phyloP scores from a whole-genome alignment of 1,140 invertebrate genomes.

The Drosophila bocki region DNA sequence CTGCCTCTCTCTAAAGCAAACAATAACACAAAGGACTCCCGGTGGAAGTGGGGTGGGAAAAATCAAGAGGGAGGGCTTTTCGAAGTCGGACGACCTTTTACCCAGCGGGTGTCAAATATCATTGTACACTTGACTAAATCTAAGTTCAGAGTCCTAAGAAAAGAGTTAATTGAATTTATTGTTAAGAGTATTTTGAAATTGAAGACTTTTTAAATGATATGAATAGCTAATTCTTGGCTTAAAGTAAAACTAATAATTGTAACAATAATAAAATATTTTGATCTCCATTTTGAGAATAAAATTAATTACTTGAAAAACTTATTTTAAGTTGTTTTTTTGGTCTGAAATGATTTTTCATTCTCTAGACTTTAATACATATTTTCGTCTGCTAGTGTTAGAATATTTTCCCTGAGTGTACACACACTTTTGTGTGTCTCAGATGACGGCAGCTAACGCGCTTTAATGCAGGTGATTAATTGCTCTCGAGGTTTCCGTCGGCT shows the following conservation, averaged over 20 bases:
- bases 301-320: background rate
- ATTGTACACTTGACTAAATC: conserved; percentile 40
- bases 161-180: no score
- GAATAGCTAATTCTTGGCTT: background rate
- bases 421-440: conserved; percentile 48
- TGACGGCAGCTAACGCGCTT: conserved; percentile 76
- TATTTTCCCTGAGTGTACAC: conserved; percentile 10
- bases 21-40: conserved; percentile 77
- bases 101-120: conserved; percentile 59
- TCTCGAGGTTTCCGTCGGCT: conserved; percentile 77
- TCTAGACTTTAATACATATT: background rate
- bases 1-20: conserved; percentile 57
- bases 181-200: no score
- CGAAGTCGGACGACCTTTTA: conserved; percentile 8
- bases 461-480: conserved; percentile 83
- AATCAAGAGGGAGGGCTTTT: conserved; percentile 2
- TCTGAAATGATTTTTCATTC: rapidly evolving
- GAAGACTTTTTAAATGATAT: background rate
- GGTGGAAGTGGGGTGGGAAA: conserved; percentile 4
- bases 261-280: no score
- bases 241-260: background rate
- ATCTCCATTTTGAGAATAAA: background rate
- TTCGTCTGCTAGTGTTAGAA: no score
- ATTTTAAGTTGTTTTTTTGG: background rate
- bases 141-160: background rate